phyloP scores from a whole-genome alignment of 92 coral and sea anemone species.

The Phymanthus crucifer region DNA sequence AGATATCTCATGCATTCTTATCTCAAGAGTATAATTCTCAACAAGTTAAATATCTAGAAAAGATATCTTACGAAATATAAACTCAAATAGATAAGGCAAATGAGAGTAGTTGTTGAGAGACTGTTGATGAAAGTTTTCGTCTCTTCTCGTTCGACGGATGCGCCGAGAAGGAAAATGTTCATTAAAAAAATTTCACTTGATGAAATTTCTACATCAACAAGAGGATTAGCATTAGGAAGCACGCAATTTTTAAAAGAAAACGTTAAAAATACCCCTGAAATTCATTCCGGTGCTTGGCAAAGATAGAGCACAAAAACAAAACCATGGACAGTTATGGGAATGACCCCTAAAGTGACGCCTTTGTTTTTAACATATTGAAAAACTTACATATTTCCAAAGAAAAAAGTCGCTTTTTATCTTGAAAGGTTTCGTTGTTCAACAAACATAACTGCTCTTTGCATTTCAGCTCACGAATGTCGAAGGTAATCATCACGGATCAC shows the following conservation, averaged over 20 bases:
- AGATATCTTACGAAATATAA: too few relatives aligned
- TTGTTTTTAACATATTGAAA: neutral
- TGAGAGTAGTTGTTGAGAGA: too few relatives aligned
- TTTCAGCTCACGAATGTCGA: neutral
- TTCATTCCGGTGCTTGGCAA: neutral
- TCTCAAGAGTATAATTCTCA: neutral
- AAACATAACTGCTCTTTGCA: neutral
- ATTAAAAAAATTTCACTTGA: neutral
- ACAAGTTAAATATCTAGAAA: too few relatives aligned
- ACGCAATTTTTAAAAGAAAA: neutral
- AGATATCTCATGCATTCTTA: too few relatives aligned
- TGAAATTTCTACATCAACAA: neutral
- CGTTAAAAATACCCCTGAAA: too few relatives aligned
- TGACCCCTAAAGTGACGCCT: neutral
- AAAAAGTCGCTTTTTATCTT: neutral
- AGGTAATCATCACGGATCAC: neutral
- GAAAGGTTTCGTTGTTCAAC: neutral
- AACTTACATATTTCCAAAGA: neutral
- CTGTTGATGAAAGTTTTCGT: too few relatives aligned
- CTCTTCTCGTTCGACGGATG: neutral
- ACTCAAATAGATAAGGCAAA: too few relatives aligned
- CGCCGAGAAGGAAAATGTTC: neutral
- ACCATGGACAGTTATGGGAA: neutral
- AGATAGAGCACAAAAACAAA: too few relatives aligned
- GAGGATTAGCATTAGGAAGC: neutral